Percentiles rank a stretch among this genome's conserved stretches.
These are phyloP conservation scores for Champsocephalus esox DNA, from an alignment of 2,797 vertebrate species.

Conservation along the genomic window DNA sequence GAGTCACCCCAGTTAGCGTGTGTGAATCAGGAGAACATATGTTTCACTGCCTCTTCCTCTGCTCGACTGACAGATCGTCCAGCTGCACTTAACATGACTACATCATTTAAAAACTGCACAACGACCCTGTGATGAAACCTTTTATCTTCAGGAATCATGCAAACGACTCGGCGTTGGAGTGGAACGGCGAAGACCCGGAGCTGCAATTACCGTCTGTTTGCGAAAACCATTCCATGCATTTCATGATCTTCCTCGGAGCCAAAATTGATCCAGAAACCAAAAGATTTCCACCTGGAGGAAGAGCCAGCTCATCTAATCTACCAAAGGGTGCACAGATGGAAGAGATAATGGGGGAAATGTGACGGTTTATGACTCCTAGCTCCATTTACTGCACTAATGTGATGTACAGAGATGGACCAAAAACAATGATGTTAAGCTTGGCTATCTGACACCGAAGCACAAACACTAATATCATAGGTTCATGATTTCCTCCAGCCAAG, in stretches of 20 bases:
- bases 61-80: constrained; percentile 51
- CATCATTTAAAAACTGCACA: constrained; percentile 35
- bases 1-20: constrained; percentile 19
- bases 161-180: neutral
- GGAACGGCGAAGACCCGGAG: neutral
- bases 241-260: constrained; percentile 7
- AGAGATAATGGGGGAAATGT: neutral
- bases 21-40: constrained; percentile 55
- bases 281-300: constrained; percentile 12
- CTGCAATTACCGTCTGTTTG: neutral
- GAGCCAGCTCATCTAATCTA: constrained; percentile 25
- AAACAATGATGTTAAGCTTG: neutral
- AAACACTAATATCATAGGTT: neutral
- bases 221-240: neutral
- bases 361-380: constrained; percentile 17
- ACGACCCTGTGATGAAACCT: neutral
- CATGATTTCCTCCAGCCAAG: neutral
- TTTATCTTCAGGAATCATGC: constrained; percentile 23
- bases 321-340: constrained; percentile 12
- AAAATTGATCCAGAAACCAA: constrained; percentile 19
- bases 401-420: neutral
- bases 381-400: neutral
- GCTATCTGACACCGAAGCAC: constrained; percentile 5
- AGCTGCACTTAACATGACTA: constrained; percentile 47
- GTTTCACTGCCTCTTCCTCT: constrained; percentile 34